phyloP scores from a whole-genome alignment of 2,797 vertebrate species.

The Sphenodon punctatus region DNA sequence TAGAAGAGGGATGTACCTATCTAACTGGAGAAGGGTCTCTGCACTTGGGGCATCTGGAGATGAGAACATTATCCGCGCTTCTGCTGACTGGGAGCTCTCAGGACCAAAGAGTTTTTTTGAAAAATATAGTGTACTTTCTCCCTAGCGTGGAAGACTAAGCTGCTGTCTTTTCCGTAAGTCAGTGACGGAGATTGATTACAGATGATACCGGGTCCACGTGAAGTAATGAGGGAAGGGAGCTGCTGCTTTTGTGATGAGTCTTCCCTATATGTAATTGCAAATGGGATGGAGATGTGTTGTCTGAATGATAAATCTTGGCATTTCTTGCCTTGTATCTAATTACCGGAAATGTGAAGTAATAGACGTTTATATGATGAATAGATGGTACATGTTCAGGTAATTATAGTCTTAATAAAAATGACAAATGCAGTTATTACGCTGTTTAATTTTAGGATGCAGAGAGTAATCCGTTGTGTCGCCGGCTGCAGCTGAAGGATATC shows the following conservation, averaged over 20 bases:
- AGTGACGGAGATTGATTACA: conserved; percentile 48
- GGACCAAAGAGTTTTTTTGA: not conserved
- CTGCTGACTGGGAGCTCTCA: not conserved
- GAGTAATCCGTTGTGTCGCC: conserved; percentile 92
- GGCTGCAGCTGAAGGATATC: conserved; percentile 96
- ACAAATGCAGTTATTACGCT: conserved; percentile 61
- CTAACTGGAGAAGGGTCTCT: not conserved
- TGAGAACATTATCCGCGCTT: not conserved
- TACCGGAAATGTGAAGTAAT: conserved; percentile 57
- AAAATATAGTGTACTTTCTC: not conserved
- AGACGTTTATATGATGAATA: conserved; percentile 58
- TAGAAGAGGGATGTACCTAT: not conserved
- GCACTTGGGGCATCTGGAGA: not conserved
- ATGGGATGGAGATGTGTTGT: conserved; percentile 31
- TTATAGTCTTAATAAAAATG: conserved; percentile 67
- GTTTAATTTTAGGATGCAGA: conserved; percentile 87
- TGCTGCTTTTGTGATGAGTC: conserved; percentile 33
- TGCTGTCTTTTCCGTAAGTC: not conserved
- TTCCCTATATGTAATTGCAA: conserved; percentile 31
- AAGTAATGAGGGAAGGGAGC: conserved; percentile 51
- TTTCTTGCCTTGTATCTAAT: conserved; percentile 69
- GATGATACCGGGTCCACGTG: conserved; percentile 1
- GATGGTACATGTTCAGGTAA: conserved; percentile 57
- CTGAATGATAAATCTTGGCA: conserved; percentile 54
- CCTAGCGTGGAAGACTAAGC: not conserved